Percentiles rank a stretch among this genome's conserved stretches.
Conservation (phyloP, 2,113 vertebrate species). For the Ancistrus triradiatus region DNA sequence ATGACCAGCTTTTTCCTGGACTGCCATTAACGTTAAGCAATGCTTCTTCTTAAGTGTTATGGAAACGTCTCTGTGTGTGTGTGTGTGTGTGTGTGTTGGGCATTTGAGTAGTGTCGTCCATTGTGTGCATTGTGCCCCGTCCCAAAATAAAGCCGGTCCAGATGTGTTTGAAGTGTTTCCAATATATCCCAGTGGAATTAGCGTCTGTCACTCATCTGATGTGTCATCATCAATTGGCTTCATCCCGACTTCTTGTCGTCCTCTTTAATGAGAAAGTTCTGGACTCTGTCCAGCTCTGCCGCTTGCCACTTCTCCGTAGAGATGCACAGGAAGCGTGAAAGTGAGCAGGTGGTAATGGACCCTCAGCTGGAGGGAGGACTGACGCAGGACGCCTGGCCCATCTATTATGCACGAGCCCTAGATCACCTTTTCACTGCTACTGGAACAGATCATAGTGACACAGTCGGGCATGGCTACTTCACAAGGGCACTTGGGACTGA, state of each 20-base stretch:
- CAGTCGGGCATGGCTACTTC: too few species aligned
- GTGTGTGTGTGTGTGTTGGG: background rate
- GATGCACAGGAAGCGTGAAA: conserved; percentile 22
- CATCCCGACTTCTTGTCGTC: too few species aligned
- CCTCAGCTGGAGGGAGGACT: background rate
- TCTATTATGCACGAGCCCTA: conserved; percentile 41
- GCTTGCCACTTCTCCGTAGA: background rate
- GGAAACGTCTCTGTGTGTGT: background rate
- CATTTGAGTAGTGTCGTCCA: background rate
- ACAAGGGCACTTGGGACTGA: too few species aligned
- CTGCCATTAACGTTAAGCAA: too few species aligned
- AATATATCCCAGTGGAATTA: background rate
- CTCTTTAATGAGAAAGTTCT: background rate
- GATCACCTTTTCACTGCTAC: too few species aligned
- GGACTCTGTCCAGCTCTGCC: background rate
- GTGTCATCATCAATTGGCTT: background rate
- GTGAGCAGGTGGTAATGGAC: conserved; percentile 32
- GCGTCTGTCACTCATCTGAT: background rate
- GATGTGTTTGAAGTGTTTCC: too few species aligned
- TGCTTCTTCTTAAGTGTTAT: too few species aligned
- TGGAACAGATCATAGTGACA: too few species aligned
- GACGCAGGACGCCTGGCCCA: conserved; percentile 1
- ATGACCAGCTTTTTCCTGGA: conserved; percentile 48
- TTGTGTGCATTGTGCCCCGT: background rate
- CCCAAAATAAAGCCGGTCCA: too few species aligned